A percentile compares a stretch with the other conserved stretches of the same genome.
Evolutionary conservation across 2,888 invertebrate species (phyloP).

Genomic region (Meta bourneti): DNA sequence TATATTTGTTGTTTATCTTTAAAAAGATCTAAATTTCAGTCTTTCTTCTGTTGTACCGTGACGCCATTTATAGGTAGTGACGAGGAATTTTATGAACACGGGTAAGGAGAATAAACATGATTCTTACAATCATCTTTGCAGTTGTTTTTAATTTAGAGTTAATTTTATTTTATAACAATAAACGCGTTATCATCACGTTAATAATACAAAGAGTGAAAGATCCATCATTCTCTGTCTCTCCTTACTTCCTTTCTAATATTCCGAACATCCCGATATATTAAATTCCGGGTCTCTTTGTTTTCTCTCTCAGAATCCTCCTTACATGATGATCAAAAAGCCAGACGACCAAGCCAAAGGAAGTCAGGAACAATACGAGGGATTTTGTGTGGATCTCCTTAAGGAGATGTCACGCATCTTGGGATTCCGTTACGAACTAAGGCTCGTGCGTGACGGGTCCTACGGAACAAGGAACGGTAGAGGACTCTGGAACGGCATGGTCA

Average conservation of each 20-base stretch:
- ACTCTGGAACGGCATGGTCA: slow-evolving; percentile 83
- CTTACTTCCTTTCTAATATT: not conserved
- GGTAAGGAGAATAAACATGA: no score
- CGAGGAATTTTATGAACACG: no score
- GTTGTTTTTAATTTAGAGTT: no score
- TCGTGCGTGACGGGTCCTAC: slow-evolving; percentile 89
- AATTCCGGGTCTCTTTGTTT: not conserved
- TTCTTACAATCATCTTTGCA: no score
- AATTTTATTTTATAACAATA: no score
- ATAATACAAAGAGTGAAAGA: not conserved
- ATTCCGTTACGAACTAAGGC: slow-evolving; percentile 90
- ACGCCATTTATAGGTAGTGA: no score
- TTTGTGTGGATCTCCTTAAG: slow-evolving; percentile 91
- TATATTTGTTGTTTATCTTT: no score
- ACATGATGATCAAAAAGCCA: slow-evolving; percentile 91
- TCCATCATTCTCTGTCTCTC: not conserved
- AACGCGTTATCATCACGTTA: no score
- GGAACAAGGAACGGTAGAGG: slow-evolving; percentile 84
- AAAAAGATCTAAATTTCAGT: no score
- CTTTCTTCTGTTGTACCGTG: no score
- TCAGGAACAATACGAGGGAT: slow-evolving; percentile 92
- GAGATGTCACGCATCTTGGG: slow-evolving; percentile 89
- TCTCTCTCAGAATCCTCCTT: slow-evolving; percentile 88
- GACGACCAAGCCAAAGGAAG: slow-evolving; percentile 86
- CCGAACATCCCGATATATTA: not conserved